Conservation (phyloP, 2,888 invertebrate genomes). For the Melieria omissa region DNA sequence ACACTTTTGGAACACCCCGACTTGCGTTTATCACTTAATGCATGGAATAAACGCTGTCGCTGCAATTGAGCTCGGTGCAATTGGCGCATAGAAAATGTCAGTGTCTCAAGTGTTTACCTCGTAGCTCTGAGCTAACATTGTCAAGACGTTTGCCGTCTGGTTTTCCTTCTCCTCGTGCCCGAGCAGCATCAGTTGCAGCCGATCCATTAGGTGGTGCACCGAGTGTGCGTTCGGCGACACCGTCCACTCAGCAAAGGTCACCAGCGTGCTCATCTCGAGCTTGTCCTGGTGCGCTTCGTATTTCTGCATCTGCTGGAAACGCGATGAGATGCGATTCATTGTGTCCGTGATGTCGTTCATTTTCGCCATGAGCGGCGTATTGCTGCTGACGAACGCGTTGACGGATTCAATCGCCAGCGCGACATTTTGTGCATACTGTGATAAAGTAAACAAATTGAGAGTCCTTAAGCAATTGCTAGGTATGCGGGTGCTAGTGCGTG, state of each 20-base stretch:
- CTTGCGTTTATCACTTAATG: too few species aligned
- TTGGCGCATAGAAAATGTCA: too few species aligned
- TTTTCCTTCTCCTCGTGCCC: slow-evolving; percentile 66
- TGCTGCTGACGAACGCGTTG: slow-evolving; percentile 55
- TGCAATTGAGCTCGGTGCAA: too few species aligned
- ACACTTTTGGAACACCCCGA: too few species aligned
- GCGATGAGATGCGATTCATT: slow-evolving; percentile 71
- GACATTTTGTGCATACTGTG: slow-evolving; percentile 59
- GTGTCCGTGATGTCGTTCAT: slow-evolving; percentile 74
- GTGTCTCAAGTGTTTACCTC: slow-evolving; percentile 51
- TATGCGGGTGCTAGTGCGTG: neutral
- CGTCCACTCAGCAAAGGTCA: slow-evolving; percentile 77
- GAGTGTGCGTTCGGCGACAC: slow-evolving; percentile 76
- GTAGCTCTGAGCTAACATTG: slow-evolving; percentile 53
- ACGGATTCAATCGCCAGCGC: slow-evolving; percentile 62
- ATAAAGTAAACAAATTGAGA: neutral
- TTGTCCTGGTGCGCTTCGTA: slow-evolving; percentile 70
- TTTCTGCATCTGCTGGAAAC: slow-evolving; percentile 72
- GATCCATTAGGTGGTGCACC: slow-evolving; percentile 74
- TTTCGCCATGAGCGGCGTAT: slow-evolving; percentile 71
- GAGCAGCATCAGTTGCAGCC: slow-evolving; percentile 72
- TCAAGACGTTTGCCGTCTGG: slow-evolving; percentile 50
- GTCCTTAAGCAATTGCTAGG: neutral
- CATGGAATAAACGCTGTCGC: too few species aligned
- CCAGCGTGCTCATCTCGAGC: slow-evolving; percentile 74